Conservation (phyloP, 30 jellyfish, hydroid and myxozoan genomes). For the Cassiopea andromeda region DNA sequence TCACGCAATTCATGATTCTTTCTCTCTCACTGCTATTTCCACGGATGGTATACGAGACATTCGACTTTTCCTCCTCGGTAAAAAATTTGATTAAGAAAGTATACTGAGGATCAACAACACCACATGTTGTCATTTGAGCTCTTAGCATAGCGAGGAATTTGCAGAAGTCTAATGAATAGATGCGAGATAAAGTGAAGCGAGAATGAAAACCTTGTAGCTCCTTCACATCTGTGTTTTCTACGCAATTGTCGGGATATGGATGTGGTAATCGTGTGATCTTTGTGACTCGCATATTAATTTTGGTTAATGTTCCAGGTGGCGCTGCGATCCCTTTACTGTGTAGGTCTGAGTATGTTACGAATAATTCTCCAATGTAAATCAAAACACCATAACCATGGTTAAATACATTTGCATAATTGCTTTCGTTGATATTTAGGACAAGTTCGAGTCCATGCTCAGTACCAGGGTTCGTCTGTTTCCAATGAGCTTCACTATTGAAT, state of each 20-base stretch:
- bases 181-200: neutral
- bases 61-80: neutral
- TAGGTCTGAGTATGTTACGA: neutral
- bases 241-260: constrained; percentile 48
- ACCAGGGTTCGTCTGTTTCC: neutral
- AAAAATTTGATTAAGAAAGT: neutral
- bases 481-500: neutral
- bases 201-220: neutral
- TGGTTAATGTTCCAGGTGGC: constrained; percentile 40
- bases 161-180: neutral
- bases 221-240: neutral
- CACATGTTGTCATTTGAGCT: neutral
- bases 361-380: neutral
- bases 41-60: neutral
- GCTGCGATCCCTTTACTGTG: neutral
- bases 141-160: neutral
- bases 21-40: neutral
- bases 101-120: neutral
- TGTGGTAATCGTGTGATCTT: constrained; percentile 19
- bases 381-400: neutral
- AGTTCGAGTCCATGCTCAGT: neutral
- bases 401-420: neutral
- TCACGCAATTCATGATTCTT: neutral
- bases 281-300: constrained; percentile 18
- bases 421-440: neutral